Conservation (phyloP, 2,113 vertebrate species). For the Ursus arctos region DNA sequence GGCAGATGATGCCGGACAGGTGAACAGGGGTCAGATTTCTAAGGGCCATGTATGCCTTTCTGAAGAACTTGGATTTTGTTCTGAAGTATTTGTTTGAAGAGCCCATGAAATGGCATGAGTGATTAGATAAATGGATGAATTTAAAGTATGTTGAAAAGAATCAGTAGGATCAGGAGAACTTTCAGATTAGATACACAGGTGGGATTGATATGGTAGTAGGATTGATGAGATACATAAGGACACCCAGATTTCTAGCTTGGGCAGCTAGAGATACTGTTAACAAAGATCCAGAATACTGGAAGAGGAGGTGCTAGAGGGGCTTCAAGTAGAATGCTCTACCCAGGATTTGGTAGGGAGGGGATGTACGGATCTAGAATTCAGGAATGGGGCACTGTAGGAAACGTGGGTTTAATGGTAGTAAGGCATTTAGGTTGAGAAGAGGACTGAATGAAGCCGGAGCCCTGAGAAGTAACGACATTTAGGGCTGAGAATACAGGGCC, state of each 20-base stretch:
- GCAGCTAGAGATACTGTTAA: background rate
- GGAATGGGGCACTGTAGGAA: background rate
- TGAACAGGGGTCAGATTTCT: background rate
- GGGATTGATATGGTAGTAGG: background rate
- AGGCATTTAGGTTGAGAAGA: background rate
- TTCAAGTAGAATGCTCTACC: background rate
- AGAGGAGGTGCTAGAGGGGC: background rate
- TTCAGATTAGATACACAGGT: background rate
- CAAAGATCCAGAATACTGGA: background rate
- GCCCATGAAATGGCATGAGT: background rate
- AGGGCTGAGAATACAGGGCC: background rate
- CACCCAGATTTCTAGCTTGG: background rate
- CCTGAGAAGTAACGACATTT: background rate
- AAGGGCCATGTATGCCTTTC: background rate
- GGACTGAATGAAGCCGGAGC: background rate
- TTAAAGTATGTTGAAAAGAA: conserved; percentile 21
- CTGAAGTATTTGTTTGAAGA: background rate
- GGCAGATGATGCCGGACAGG: background rate
- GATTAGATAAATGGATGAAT: background rate
- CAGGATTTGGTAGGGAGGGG: background rate
- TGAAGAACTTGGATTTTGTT: background rate
- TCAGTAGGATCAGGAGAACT: background rate
- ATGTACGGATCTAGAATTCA: background rate
- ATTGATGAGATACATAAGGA: background rate
- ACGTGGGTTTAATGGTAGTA: background rate